Conservation (phyloP, 2,888 invertebrate genomes). For the Choreutis nemorana region DNA sequence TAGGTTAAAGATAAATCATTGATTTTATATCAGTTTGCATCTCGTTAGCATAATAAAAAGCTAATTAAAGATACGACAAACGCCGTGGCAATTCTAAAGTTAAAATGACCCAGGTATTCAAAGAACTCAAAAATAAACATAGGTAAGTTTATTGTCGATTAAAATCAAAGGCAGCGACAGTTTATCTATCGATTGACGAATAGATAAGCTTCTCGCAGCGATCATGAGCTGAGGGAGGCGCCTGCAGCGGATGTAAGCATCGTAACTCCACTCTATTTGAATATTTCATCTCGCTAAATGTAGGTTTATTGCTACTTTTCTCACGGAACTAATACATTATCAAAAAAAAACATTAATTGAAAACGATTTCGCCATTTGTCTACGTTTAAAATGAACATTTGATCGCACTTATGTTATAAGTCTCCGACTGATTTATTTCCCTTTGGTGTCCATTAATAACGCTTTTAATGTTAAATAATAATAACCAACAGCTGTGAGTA, state of each 20-base stretch:
- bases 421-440: constrained; percentile 24
- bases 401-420: constrained; percentile 26
- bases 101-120: constrained; percentile 1
- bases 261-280: constrained; percentile 60
- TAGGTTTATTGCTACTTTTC: constrained; percentile 66
- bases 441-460: constrained; percentile 25
- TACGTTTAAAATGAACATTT: constrained; percentile 34
- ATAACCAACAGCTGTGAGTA: constrained; percentile 22
- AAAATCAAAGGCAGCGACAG: constrained; percentile 41
- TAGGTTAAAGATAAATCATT: too few species aligned
- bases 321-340: constrained; percentile 64
- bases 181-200: constrained; percentile 52
- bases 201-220: constrained; percentile 47
- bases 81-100: neutral
- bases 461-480: too few species aligned
- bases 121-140: constrained; percentile 11
- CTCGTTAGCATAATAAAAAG: too few species aligned
- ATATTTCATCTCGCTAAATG: constrained; percentile 60
- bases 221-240: constrained; percentile 43
- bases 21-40: too few species aligned
- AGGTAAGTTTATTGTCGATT: constrained; percentile 28
- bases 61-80: neutral
- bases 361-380: constrained; percentile 56
- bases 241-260: constrained; percentile 55
- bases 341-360: constrained; percentile 56